A percentile compares a stretch with the other conserved stretches of the same genome.
These are phyloP conservation scores for Rhopalosiphum maidis DNA, from an alignment of 1,140 invertebrate species.

Conservation along the genomic window DNA sequence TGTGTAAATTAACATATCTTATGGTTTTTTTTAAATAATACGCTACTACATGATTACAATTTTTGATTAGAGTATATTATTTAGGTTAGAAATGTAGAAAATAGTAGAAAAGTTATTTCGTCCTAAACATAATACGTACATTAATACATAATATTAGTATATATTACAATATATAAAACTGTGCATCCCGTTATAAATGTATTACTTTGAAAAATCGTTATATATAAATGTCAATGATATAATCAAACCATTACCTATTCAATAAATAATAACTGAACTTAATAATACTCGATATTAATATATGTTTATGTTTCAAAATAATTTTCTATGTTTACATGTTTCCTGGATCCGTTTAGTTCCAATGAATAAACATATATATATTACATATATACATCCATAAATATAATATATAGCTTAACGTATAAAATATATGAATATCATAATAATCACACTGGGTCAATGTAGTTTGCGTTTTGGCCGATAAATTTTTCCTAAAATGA, in stretches of 20 bases:
- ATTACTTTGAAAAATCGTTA: neutral
- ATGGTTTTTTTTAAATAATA: neutral
- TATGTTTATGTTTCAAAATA: constrained; percentile 3
- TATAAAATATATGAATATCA: neutral
- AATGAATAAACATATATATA: neutral
- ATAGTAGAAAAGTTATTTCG: constrained; percentile 26
- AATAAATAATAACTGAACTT: constrained; percentile 15
- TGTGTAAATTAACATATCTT: neutral
- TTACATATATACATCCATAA: neutral
- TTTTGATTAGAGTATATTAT: constrained; percentile 7
- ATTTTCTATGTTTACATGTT: neutral
- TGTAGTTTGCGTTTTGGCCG: neutral
- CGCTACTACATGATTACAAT: neutral
- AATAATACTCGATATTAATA: constrained; percentile 2
- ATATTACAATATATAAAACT: constrained; percentile 32
- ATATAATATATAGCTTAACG: neutral
- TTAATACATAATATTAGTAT: neutral
- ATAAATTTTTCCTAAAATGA: neutral
- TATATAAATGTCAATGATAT: neutral
- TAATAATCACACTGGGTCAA: neutral
- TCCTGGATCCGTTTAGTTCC: neutral
- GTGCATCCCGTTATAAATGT: neutral
- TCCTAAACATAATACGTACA: neutral
- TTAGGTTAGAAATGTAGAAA: constrained; percentile 30
- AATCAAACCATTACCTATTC: neutral